A percentile compares a stretch with the other conserved stretches of the same genome.
Evolutionary conservation across 2,888 invertebrate genomes (phyloP).

Genomic region (Phrixothrix hirtus): DNA sequence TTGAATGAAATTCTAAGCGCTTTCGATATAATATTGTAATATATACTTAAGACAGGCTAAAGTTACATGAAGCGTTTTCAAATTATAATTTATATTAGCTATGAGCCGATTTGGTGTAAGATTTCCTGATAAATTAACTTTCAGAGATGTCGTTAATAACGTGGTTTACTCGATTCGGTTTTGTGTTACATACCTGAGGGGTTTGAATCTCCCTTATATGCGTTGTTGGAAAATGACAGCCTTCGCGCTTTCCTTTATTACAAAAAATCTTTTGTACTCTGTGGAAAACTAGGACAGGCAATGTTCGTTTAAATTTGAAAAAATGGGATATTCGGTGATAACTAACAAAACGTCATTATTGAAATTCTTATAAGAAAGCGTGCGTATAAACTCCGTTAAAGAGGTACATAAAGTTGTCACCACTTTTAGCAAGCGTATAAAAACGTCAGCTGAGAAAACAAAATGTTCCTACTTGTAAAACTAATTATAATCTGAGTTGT

Average conservation of each 20-base stretch:
- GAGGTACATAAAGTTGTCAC: conserved; percentile 35
- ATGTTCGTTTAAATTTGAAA: no score
- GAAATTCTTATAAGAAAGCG: conserved; percentile 17
- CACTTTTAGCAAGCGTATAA: conserved; percentile 34
- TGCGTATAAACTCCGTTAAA: conserved; percentile 16
- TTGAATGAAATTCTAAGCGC: conserved; percentile 4
- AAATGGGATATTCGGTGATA: neutral
- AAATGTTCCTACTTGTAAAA: conserved; percentile 41
- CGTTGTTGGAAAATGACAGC: conserved; percentile 21
- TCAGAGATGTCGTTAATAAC: conserved; percentile 39
- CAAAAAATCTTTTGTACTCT: no score
- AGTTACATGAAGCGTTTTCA: conserved; percentile 32
- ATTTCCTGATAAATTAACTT: conserved; percentile 43
- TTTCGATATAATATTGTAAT: conserved; percentile 21
- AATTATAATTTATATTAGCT: conserved; percentile 38
- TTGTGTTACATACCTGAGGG: conserved; percentile 40
- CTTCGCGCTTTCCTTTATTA: conserved; percentile 1
- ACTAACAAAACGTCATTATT: conserved; percentile 14
- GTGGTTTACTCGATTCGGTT: conserved; percentile 37
- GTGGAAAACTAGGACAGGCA: no score
- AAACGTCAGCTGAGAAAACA: conserved; percentile 42
- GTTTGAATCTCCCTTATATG: conserved; percentile 16
- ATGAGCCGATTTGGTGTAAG: conserved; percentile 35
- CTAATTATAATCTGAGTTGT: conserved; percentile 42
- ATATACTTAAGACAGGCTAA: conserved; percentile 19